Base-by-base conservation (phyloP, 2,113 vertebrate species). In the Vidua macroura region DNA sequence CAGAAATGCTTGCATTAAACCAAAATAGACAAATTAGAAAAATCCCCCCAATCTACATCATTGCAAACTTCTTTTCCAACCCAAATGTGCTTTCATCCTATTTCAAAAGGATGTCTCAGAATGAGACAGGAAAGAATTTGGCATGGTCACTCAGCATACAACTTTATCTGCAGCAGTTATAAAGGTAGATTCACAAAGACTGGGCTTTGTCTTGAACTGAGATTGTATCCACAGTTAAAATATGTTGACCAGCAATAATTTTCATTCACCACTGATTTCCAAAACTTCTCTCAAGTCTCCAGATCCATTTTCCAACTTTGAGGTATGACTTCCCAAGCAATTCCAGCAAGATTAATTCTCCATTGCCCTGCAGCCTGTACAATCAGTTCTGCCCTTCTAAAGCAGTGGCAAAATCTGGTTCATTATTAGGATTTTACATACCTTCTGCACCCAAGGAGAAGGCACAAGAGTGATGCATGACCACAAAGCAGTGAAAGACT, bases 111-210 rank as follows among this genome's bases (percentile, higher is more conserved):
- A 67, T 33, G 28, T 44, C 56, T 92, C 1, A 3, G 28, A 82
- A 59, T 2, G 19, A 91, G 69, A 58, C 24, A 63, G 51, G 55
- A 86, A 44, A 27, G 43, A 52, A 44, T 58, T 59, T 24, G 12
- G 16, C 21, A 11, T 0, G 0, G 35, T 48, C 0, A 1, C 66
- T 77, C 1, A 1, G 25, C 3, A 4, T 12, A 59, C 0, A 1
- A 79, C 27, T 73, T 75, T 39, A 2, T 70, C 43, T 87, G 84
- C 70, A 66, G 62, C 31, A 83, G 41, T 33, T 70, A 56, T 7
- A 77, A 52, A 67, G 23, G 44, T 12, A 68, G 22, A 67, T 60
- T 35, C 20, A 11, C 59, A 94, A 70, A 33, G 43, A 23, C 11
- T 41, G 48, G 33, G 56, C 69, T 92, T 78, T 39, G 27, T 70